Evolutionary conservation across 1,140 invertebrate species (phyloP), one percentile per base, ranked within the genome.

Genomic region (Mamestra configurata): DNA sequence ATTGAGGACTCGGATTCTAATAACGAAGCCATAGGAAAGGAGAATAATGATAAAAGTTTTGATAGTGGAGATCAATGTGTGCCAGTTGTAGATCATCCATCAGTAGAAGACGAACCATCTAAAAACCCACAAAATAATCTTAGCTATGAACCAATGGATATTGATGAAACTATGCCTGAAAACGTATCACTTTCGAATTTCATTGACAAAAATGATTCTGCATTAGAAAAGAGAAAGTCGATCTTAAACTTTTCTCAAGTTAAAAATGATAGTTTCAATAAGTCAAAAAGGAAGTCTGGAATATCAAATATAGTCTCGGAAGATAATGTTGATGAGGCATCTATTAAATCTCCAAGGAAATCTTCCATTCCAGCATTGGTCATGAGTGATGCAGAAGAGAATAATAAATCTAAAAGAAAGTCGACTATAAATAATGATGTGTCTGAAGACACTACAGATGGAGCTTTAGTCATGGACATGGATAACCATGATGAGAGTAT

Each of bases 81-180:
- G 1, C 92, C 91, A 66, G 85, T 87, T 37, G 80, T 92, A 68
- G 72, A 87, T 18, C 80, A 88, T 77, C 2, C 53, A 40, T 57
- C 77, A 27, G 43, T 27, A 22, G 24, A 20, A 3, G 8, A 85
- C 31, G 24, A 81, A 77, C 77, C 46, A 71, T 15, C 51, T 13
- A 57, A 80, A 24, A 27, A 15, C 20, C 24, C 20, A 73, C 46
- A 77, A 77, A 77, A 24, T 72, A 84, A 87, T 84, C 72, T 86
- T 37, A 86, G 84, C 51, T 89, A 86, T 88, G 93, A 94, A 86
- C 91, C 92, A 24, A 94, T 94, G 92, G 93, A 93, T 81, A 77
- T 93, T 82, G 92, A 93, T 86, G 89, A 91, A 86, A 92, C 90
- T 61, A 83, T 94, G 24, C 90, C 87, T 51, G 89, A 88, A 61